Percentiles rank a stretch among this genome's conserved stretches.
phyloP scores from a whole-genome alignment of 2,113 vertebrate genomes.

The Scomber colias region DNA sequence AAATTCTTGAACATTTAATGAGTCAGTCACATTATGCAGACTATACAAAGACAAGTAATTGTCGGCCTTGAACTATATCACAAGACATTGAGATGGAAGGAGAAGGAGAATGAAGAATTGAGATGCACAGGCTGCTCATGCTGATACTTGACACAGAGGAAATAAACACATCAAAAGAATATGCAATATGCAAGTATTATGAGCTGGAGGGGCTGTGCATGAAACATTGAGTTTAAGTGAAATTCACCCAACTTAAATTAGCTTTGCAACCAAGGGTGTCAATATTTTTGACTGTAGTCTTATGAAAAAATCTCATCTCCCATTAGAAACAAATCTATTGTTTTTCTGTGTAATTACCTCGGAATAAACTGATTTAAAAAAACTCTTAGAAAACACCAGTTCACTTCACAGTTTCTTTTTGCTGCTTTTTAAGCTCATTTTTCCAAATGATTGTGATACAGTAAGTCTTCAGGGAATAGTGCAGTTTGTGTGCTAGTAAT shows the following conservation, averaged over 20 bases:
- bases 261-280: conserved; percentile 24
- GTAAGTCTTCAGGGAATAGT: conserved; percentile 37
- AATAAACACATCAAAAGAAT: conserved; percentile 67
- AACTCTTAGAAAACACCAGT: conserved; percentile 17
- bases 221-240: conserved; percentile 48
- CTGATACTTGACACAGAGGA: conserved; percentile 43
- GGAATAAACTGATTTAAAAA: conserved; percentile 40
- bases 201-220: conserved; percentile 22
- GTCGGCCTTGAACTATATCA: conserved; percentile 30
- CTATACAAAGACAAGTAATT: conserved; percentile 37
- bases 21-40: conserved; percentile 14
- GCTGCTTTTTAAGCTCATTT: conserved; percentile 53
- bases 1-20: conserved; percentile 33
- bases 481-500: conserved; percentile 57
- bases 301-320: conserved; percentile 35
- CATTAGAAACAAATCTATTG: conserved; percentile 45
- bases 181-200: conserved; percentile 27
- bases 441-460: conserved; percentile 40
- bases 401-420: conserved; percentile 23
- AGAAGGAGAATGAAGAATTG: not conserved
- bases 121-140: conserved; percentile 8
- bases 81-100: conserved; percentile 22
- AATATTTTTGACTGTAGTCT: conserved; percentile 9
- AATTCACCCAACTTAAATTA: conserved; percentile 43
- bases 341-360: conserved; percentile 44